Evolutionary conservation across 2,888 invertebrate species (phyloP).

Genomic region (Heteromyza rotundicornis): DNA sequence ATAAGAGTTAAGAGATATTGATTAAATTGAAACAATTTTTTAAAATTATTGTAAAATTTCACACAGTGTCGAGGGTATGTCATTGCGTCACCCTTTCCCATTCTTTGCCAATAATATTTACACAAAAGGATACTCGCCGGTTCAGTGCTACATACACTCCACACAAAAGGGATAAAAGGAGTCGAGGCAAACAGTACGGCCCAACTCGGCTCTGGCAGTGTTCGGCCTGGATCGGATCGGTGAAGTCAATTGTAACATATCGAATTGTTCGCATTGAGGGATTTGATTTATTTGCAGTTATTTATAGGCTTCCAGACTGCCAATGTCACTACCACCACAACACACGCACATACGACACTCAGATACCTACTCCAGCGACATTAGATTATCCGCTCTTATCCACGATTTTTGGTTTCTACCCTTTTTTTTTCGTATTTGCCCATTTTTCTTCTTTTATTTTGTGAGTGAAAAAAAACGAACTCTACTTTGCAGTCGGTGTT

Average conservation of each 20-base stretch:
- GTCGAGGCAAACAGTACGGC: conserved; percentile 21
- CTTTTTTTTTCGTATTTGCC: conserved; percentile 45
- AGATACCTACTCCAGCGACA: conserved; percentile 45
- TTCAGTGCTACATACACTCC: conserved; percentile 45
- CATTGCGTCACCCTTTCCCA: conserved; percentile 34
- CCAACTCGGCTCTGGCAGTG: conserved; percentile 25
- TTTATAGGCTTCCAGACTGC: conserved; percentile 52
- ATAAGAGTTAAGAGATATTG: conserved; percentile 53
- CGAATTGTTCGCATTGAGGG: conserved; percentile 60
- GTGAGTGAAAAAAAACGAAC: neutral
- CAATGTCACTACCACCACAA: too few species aligned
- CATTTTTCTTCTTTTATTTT: neutral
- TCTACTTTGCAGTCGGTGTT: conserved; percentile 13
- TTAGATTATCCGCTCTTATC: conserved; percentile 61
- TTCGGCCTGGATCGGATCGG: conserved; percentile 57
- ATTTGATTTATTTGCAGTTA: conserved; percentile 63
- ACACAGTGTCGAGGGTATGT: conserved; percentile 42
- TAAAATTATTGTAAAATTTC: conserved; percentile 60
- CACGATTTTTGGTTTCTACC: conserved; percentile 60
- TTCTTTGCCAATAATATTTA: conserved; percentile 53
- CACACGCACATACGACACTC: conserved; percentile 8
- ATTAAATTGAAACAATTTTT: conserved; percentile 58
- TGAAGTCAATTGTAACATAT: conserved; percentile 62
- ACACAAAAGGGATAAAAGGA: conserved; percentile 51
- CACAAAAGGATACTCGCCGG: conserved; percentile 49